Conservation (phyloP, 2,797 vertebrate genomes). For the Acanthurus lineatus region DNA sequence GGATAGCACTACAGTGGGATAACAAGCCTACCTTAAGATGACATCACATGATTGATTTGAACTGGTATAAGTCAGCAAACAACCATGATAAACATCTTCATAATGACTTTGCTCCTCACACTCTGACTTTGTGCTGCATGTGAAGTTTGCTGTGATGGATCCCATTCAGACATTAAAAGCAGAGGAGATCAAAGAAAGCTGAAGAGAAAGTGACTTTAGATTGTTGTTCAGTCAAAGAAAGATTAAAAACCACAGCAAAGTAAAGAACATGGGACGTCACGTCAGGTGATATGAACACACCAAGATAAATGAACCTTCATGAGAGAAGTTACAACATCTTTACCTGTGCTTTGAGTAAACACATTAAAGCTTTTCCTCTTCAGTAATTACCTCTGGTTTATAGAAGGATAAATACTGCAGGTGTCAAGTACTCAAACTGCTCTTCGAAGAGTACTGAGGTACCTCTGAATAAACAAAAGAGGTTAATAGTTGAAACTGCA, state of each 20-base stretch:
- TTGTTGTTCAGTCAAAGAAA: neutral
- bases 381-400: neutral
- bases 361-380: neutral
- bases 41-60: neutral
- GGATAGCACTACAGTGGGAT: no score
- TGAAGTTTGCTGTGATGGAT: neutral
- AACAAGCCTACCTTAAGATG: no score
- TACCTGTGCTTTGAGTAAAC: neutral
- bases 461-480: neutral
- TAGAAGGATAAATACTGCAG: neutral
- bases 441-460: neutral
- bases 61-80: neutral
- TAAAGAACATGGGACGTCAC: neutral
- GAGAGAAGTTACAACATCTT: neutral
- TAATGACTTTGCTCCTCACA: neutral
- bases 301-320: neutral
- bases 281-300: conserved; percentile 2
- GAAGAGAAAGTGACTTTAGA: conserved; percentile 5
- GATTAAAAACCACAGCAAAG: neutral
- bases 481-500: neutral
- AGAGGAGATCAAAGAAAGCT: conserved; percentile 2
- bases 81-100: neutral
- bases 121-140: neutral
- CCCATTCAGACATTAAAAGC: conserved; percentile 4
- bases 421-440: neutral